phyloP scores from a whole-genome alignment of 2,797 vertebrate genomes.

The Nannoperca australis region DNA sequence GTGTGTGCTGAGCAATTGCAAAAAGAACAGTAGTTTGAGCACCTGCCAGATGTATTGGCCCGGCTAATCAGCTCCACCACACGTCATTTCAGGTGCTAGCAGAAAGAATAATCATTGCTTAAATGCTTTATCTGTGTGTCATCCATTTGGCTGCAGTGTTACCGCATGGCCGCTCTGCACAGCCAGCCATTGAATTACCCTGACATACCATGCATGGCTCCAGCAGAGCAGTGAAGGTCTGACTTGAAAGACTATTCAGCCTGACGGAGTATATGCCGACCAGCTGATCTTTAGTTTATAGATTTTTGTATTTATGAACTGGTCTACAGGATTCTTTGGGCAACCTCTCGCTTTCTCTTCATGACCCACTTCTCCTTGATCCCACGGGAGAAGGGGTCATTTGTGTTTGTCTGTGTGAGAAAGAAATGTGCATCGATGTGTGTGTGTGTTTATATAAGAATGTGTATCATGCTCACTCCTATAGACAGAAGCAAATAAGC shows the following conservation, averaged over 20 bases:
- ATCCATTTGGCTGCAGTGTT: conserved; percentile 66
- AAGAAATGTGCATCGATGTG: conserved; percentile 21
- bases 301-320: conserved; percentile 80
- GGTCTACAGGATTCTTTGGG: conserved; percentile 73
- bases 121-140: conserved; percentile 72
- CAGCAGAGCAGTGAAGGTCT: conserved; percentile 64
- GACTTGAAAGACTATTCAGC: conserved; percentile 68
- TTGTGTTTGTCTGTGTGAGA: conserved; percentile 56
- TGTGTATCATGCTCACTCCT: conserved; percentile 50
- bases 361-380: conserved; percentile 70
- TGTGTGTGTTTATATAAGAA: conserved; percentile 47
- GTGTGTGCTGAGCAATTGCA: conserved; percentile 65
- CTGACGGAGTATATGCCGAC: conserved; percentile 71
- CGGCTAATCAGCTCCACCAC: conserved; percentile 75
- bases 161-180: conserved; percentile 63
- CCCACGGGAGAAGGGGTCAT: conserved; percentile 57
- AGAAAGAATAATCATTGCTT: conserved; percentile 78
- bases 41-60: conserved; percentile 81
- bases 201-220: conserved; percentile 68
- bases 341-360: conserved; percentile 51
- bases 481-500: conserved; percentile 62
- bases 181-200: conserved; percentile 68
- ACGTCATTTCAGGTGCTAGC: conserved; percentile 80
- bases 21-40: conserved; percentile 69
- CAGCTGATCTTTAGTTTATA: conserved; percentile 82